Base-by-base conservation (phyloP, 2,113 vertebrate species). In the Chauna torquata region DNA sequence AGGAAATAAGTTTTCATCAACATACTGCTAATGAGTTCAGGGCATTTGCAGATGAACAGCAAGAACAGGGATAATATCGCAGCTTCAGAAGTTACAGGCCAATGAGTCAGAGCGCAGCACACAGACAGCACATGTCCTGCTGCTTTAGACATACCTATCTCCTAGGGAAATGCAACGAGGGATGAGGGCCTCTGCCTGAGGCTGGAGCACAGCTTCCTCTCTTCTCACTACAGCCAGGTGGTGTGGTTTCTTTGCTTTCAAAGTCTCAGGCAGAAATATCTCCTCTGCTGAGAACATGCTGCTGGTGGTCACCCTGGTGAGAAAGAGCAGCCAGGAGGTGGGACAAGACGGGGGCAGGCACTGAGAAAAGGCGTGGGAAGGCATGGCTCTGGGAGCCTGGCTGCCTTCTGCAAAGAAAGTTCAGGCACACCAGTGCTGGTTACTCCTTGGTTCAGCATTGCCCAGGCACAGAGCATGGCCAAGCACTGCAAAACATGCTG, bases 321-420 rank as follows among this genome's bases (percentile, higher is more conserved):
- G 52, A 42, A 20, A 52, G n/a, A 28, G 19, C 52, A 68, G 58
- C 23, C 44, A 19, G 47, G 2, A 52, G 28, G 6, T 16, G 15
- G n/a, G 54, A 44, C 27, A 69, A 34, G 38, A 54, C 1, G 4
- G 22, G 12, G 9, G 14, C 32, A 47, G 34, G 28, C 24, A 22
- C 17, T 7, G 18, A 49, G 65, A 40, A 49, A 55, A 9, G 19
- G 20, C 0, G 0, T 8, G 11, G 58, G 40, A 61, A 72, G 8
- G 27, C 57, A 65, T 20, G 0, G 1, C 15, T 42, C 25, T 8
- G 9, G 36, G 23, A 4, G 8, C 7, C 52, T 38, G 20, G 16
- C 27, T 47, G 16, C 40, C 61, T 59, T 38, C 40, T 72, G 40
- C 58, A 72, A 40, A 40, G 24, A 27, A 65, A 66, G 59, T 18